Percentiles rank a stretch among this genome's conserved stretches.
These are phyloP conservation scores for Chiloscyllium plagiosum DNA, from an alignment of 2,113 vertebrate species.

Conservation along the genomic window DNA sequence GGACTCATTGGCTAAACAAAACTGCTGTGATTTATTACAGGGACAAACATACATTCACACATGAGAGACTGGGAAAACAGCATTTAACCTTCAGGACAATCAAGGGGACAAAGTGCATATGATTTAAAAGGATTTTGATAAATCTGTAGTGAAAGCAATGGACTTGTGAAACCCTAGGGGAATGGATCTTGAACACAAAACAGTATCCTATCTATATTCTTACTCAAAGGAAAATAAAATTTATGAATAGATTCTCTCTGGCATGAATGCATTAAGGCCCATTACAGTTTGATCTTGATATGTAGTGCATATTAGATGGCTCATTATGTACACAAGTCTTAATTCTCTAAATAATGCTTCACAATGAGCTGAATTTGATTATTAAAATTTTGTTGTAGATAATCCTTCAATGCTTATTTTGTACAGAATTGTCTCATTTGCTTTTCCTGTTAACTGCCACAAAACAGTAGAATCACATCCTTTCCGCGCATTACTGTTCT, in stretches of 20 bases:
- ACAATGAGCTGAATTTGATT: neutral
- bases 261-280: neutral
- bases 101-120: neutral
- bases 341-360: neutral
- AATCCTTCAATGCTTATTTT: neutral
- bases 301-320: neutral
- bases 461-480: neutral
- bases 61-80: neutral
- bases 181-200: neutral
- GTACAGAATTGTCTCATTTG: neutral
- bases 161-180: neutral
- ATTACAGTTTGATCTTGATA: neutral
- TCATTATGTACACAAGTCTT: neutral
- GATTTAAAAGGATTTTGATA: neutral
- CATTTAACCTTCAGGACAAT: neutral
- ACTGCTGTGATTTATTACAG: neutral
- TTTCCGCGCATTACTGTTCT: neutral
- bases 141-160: neutral
- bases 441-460: neutral
- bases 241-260: neutral
- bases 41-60: neutral
- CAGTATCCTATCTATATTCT: neutral
- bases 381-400: neutral
- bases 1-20: neutral
- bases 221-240: conserved; percentile 20